Evolutionary conservation across 35 echinoderm and acorn worm genomes (phyloP), one percentile per base, ranked within the genome.

Genomic region (Heliocidaris erythrogramma): DNA sequence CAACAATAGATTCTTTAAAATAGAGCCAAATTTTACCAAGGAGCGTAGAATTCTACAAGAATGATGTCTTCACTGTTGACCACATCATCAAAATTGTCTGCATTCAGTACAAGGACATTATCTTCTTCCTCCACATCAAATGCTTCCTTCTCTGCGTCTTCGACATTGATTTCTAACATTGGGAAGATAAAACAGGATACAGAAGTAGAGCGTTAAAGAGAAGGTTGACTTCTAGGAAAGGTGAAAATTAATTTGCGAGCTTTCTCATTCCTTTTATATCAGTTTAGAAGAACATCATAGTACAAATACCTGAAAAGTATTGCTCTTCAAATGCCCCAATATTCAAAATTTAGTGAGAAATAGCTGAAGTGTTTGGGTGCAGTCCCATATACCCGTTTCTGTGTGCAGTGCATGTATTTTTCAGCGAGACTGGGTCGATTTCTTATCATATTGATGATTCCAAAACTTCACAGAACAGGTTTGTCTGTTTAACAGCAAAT

Each of bases 21-120:
- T 27, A 78, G 2, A 56, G 52, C 14, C 14, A 56, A 21, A 29
- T 95, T 95, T 90, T 93, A 99, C 98, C 98, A 99, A 21, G 98
- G 98, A 32, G 98, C 98, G 92, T 99, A 99, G 78, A 99, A 99
- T 94, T 99, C 98, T 13, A 99, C 98, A 42, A 99, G 88, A 94
- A 99, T 97, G 42, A 97, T 96, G 30, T 97, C 96, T 78, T 96
- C 88, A 10, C 93, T 49, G 13, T 93, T 94, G 32, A 97, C 97
- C 88, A 96, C 96, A 94, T 94, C 94, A 94, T 95, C 94, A 96
- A 99, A 99, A 60, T 99, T 99, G 52, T 94, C 95, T 7, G 91
- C 78, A 16, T 94, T 97, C 17, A 99, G 88, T 7, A 99, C 97
- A 93, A 99, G 85, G 85, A 99, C 98, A 87, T 93, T 97, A 61